These are phyloP conservation scores for Megamerina dolium DNA, from an alignment of 2,888 invertebrate species.

Conservation along the genomic window DNA sequence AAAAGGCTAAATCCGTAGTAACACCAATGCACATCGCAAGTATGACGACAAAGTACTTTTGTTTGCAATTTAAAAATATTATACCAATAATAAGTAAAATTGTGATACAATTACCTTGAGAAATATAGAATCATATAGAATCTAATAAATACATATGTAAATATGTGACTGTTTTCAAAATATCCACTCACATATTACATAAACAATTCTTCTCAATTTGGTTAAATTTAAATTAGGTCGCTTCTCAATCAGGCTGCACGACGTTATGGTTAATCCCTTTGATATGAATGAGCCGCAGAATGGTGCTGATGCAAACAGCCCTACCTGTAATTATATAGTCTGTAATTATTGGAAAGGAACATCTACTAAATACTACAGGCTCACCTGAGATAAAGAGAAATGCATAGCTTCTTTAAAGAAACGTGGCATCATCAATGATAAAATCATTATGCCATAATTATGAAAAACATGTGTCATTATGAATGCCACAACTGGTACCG, in stretches of 20 bases:
- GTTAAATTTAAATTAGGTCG: slow-evolving; percentile 25
- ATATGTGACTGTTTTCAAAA: too few species aligned
- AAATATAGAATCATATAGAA: neutral
- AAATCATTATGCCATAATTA: slow-evolving; percentile 47
- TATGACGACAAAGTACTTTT: slow-evolving; percentile 39
- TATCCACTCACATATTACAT: slow-evolving; percentile 28
- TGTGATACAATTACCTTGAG: slow-evolving; percentile 29
- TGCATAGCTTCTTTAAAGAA: slow-evolving; percentile 50
- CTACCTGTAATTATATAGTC: slow-evolving; percentile 26
- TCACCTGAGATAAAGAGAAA: slow-evolving; percentile 46
- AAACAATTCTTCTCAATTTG: slow-evolving; percentile 30
- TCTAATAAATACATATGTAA: neutral
- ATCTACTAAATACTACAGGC: too few species aligned
- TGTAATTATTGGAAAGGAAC: neutral
- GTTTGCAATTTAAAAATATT: slow-evolving; percentile 37
- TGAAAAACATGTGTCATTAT: slow-evolving; percentile 51
- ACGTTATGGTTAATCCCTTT: slow-evolving; percentile 28
- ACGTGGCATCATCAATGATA: slow-evolving; percentile 46
- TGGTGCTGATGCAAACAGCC: slow-evolving; percentile 32
- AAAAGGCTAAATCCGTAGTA: slow-evolving; percentile 44
- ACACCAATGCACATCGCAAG: slow-evolving; percentile 41
- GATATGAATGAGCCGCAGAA: slow-evolving; percentile 35
- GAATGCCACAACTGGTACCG: slow-evolving; percentile 50
- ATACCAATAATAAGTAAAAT: slow-evolving; percentile 34
- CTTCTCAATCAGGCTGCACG: slow-evolving; percentile 28